Conservation (phyloP, 1,140 invertebrate genomes). For the Wiebesia pumilae region DNA sequence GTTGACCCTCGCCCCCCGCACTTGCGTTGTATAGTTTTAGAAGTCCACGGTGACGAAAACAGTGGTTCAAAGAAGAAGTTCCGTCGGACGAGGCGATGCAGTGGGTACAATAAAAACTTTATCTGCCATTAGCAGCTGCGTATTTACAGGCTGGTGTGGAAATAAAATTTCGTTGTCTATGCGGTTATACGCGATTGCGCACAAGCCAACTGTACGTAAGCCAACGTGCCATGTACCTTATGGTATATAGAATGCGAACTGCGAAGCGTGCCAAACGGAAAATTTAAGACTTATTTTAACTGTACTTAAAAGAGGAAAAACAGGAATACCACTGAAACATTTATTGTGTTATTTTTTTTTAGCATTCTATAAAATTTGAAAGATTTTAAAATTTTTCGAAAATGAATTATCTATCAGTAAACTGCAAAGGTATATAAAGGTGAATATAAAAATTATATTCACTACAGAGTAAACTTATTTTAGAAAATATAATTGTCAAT, state of each 20-base stretch:
- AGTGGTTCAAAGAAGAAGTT: slow-evolving; percentile 14
- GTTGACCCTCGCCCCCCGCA: neutral
- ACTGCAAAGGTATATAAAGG: too few species aligned
- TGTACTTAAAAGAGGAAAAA: neutral
- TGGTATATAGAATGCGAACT: too few species aligned
- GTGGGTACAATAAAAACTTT: slow-evolving; percentile 23
- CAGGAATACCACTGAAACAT: neutral
- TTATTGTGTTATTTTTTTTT: neutral
- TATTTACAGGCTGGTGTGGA: neutral
- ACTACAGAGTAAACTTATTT: too few species aligned
- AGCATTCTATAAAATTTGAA: neutral
- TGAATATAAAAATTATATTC: too few species aligned
- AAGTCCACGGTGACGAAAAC: neutral
- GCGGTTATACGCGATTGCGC: neutral
- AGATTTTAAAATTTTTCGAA: neutral
- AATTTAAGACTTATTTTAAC: slow-evolving; percentile 29
- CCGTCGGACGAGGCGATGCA: neutral
- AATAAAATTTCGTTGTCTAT: slow-evolving; percentile 12
- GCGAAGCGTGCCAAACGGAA: slow-evolving; percentile 22
- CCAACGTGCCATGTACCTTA: neutral
- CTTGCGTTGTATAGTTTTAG: neutral
- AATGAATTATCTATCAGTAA: neutral
- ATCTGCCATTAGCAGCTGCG: neutral
- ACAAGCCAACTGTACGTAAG: neutral
- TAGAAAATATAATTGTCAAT: too few species aligned